phyloP scores from a whole-genome alignment of 1,140 invertebrate species.

The Atopsyche davidsoni region DNA sequence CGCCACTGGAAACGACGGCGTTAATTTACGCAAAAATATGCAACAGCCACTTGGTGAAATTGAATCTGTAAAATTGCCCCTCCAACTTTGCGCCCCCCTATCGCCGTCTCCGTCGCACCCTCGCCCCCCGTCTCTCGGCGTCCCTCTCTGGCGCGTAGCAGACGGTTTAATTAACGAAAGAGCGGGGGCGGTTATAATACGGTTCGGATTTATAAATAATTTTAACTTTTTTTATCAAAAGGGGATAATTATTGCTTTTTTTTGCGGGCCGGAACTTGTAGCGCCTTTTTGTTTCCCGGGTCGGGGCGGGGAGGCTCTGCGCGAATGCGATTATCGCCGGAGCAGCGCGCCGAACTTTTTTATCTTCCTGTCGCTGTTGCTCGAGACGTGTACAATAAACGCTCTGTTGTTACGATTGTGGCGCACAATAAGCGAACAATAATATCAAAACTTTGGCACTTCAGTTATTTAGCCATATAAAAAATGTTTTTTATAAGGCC shows the following conservation, averaged over 20 bases:
- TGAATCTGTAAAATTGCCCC: conserved; percentile 32
- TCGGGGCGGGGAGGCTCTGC: too few species aligned
- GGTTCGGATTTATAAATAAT: conserved; percentile 29
- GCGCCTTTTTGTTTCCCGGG: conserved; percentile 2
- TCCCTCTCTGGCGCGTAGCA: conserved; percentile 17
- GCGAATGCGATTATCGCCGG: too few species aligned
- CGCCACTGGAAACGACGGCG: conserved; percentile 19
- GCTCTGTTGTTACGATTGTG: too few species aligned
- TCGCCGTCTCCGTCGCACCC: conserved; percentile 3
- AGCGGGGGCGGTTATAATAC: conserved; percentile 25
- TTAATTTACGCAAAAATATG: conserved; percentile 32
- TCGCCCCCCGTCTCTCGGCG: neutral
- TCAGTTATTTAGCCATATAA: too few species aligned
- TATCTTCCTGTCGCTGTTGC: too few species aligned
- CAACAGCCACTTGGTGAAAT: conserved; percentile 32
- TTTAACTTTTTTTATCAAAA: conserved; percentile 21
- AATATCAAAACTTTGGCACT: too few species aligned
- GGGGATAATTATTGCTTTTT: conserved; percentile 22
- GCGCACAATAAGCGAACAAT: too few species aligned
- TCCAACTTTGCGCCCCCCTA: conserved; percentile 4
- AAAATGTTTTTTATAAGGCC: too few species aligned
- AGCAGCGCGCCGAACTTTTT: too few species aligned
- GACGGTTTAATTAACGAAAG: conserved; percentile 31
- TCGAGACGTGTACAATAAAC: too few species aligned
- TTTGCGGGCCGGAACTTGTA: neutral